Conservation (phyloP, 2,888 invertebrate genomes). For the Callyntrura guangdongensis region DNA sequence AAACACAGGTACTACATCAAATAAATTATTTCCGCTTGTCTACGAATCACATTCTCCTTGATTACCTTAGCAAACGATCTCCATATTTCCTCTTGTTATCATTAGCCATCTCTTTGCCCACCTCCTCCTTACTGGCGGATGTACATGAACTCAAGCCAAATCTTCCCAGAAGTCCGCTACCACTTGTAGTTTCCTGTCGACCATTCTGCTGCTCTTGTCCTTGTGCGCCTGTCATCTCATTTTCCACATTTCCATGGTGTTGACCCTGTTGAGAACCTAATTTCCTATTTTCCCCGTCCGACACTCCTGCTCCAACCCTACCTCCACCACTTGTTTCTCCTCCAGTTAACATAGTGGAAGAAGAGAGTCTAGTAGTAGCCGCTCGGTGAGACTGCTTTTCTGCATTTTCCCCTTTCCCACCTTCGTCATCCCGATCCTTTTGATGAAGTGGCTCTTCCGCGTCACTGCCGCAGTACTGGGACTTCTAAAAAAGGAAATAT, state of each 20-base stretch:
- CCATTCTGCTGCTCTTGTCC: neutral
- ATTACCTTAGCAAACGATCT: conserved; percentile 52
- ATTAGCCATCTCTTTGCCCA: neutral
- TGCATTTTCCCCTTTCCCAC: conserved; percentile 54
- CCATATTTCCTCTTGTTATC: conserved; percentile 43
- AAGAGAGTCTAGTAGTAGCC: conserved; percentile 49
- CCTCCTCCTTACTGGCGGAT: conserved; percentile 58
- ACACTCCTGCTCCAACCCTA: conserved; percentile 14
- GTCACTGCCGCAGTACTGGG: conserved; percentile 78
- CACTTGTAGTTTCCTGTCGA: neutral
- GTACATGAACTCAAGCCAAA: conserved; percentile 75
- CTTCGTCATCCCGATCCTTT: conserved; percentile 73
- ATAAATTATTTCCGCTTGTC: too few relatives aligned
- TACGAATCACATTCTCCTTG: neutral
- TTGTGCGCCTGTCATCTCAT: neutral
- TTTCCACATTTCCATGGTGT: conserved; percentile 40
- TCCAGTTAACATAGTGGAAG: conserved; percentile 18
- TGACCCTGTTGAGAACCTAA: conserved; percentile 10
- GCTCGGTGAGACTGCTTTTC: conserved; percentile 52
- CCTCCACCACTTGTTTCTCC: neutral
- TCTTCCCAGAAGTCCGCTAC: conserved; percentile 58
- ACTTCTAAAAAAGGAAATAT: conserved; percentile 59
- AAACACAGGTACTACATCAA: too few relatives aligned
- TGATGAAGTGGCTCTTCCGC: conserved; percentile 78
- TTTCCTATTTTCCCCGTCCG: conserved; percentile 13